Base-by-base conservation (phyloP, 1,140 invertebrate species). In the Nymphalis io region DNA sequence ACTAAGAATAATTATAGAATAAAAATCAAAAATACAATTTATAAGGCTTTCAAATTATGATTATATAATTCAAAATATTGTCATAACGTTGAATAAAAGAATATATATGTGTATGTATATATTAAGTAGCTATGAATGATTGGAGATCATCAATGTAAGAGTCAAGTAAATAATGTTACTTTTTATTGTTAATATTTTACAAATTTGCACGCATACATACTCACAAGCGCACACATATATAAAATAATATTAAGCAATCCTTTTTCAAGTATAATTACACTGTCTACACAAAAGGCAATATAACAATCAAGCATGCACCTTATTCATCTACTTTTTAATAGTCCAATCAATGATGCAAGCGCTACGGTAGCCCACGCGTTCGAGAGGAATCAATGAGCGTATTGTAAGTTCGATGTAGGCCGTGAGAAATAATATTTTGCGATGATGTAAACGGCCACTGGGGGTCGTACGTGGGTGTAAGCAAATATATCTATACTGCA, bases 401-500 rank as follows among this genome's bases (percentile, higher is more conserved):
- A 62, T 58, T 68, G 67, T 62, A 27, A 40, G 20, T 20, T 53
- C 39, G 33, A 60, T 64, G 61, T 70, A 61, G 68, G 57, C 61
- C 61, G 68, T 70, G 68, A 53, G 68, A 70, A 70, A 39, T 64
- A 64, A 70, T 70, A 70, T 64, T 70, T 65, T 61, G 68, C 68
- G 55, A 65, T 70, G 68, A 60, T 70, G 68, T 64, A 65, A 70
- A 65, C 33, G 46, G 8, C 33, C 38, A 42, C 44, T 16, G 55
- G 33, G 57, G 60, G 60, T 51, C 48, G 39, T 42, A 13, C 16
- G 59, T 60, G 23, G 23, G 39, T 38, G 21, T 58, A 18, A 44
- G 48, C 33, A 20, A 33, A 59, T 60, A n/a, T n/a, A 60, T 58
- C n/a, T 46, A 57, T 64, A 55, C 4, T 20, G 3, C 13, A 33